Percentiles rank a stretch among this genome's conserved stretches.
Conservation (phyloP, 2,113 vertebrate genomes). For the Ciconia boyciana region DNA sequence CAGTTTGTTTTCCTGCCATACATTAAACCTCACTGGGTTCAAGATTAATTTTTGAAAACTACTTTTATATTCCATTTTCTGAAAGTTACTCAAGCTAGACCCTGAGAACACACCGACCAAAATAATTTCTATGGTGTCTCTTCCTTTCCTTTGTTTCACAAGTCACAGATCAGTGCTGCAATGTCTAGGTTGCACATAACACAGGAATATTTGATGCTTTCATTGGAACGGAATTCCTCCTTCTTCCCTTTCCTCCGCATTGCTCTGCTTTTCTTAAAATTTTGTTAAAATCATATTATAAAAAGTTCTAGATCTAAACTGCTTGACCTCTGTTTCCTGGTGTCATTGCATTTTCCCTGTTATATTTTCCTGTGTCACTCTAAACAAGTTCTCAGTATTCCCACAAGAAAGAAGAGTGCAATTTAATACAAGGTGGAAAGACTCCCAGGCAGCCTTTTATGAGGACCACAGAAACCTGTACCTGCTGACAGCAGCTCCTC, state of each 20-base stretch:
- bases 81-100: not conserved
- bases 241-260: not conserved
- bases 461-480: not conserved
- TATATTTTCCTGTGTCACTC: not conserved
- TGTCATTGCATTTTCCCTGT: not conserved
- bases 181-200: not conserved
- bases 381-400: not conserved
- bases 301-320: not conserved
- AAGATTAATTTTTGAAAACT: not conserved
- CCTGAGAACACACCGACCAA: not conserved
- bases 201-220: not conserved
- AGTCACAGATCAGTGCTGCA: not conserved
- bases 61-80: not conserved
- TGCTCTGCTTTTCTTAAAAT: not conserved
- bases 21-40: not conserved
- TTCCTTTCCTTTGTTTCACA: not conserved
- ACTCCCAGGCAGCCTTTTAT: not conserved
- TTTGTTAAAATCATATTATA: not conserved
- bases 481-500: conserved; percentile 1
- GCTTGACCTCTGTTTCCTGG: not conserved
- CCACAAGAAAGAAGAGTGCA: not conserved
- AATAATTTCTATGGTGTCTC: not conserved
- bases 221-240: not conserved
- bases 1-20: not conserved
- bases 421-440: not conserved